These are phyloP conservation scores for Stenoptilia bipunctidactyla DNA, from an alignment of 2,888 invertebrate genomes.

Conservation along the genomic window DNA sequence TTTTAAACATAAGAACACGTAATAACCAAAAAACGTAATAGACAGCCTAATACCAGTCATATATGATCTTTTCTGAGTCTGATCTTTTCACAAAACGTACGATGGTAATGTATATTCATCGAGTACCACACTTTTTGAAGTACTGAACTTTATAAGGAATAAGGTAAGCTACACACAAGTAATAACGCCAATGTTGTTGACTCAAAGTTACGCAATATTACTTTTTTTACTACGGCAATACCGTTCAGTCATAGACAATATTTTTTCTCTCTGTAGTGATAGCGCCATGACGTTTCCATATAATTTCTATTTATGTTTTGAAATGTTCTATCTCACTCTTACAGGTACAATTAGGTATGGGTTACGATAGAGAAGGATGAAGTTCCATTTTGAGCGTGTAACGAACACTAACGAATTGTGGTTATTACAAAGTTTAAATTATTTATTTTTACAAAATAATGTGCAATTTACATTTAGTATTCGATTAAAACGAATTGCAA, in stretches of 20 bases:
- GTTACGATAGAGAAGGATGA: constrained; percentile 26
- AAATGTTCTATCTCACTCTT: constrained; percentile 32
- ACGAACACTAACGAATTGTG: constrained; percentile 67
- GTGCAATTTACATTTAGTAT: constrained; percentile 38
- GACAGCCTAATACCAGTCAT: too few relatives aligned
- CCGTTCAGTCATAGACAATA: constrained; percentile 29
- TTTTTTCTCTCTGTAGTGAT: constrained; percentile 21
- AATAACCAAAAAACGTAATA: too few relatives aligned
- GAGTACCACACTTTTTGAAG: too few relatives aligned
- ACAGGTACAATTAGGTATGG: constrained; percentile 5
- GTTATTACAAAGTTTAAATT: constrained; percentile 44
- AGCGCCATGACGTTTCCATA: constrained; percentile 34
- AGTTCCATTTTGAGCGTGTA: constrained; percentile 49
- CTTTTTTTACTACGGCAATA: constrained; percentile 19
- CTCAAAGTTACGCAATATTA: too few relatives aligned
- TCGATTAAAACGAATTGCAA: constrained; percentile 22
- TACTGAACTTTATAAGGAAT: too few relatives aligned
- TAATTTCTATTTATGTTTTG: constrained; percentile 38
- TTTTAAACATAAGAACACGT: too few relatives aligned
- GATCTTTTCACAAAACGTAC: too few relatives aligned
- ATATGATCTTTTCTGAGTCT: too few relatives aligned
- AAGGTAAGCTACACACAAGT: too few relatives aligned
- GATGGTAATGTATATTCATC: too few relatives aligned
- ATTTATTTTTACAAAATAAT: constrained; percentile 36
- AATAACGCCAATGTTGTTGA: too few relatives aligned